These are phyloP conservation scores for Xenopus petersii DNA, from an alignment of 2,797 vertebrate species.

Conservation along the genomic window DNA sequence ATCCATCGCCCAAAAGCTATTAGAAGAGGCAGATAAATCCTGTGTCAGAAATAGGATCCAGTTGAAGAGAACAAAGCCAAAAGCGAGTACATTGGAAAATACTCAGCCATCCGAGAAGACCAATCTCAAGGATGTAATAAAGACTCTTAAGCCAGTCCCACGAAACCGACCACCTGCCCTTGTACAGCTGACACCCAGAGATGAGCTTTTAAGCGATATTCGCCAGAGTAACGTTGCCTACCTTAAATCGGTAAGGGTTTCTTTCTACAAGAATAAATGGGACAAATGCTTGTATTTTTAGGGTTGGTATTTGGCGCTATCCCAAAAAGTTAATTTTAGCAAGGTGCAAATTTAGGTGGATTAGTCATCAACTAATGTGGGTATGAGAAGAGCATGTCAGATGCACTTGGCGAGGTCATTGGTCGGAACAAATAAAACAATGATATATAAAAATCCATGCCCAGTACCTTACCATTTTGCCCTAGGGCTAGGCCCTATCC, in stretches of 20 bases:
- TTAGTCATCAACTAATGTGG: too few species aligned
- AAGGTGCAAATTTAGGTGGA: rapidly evolving
- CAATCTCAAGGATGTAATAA: constrained; percentile 87
- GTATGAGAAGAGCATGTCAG: too few species aligned
- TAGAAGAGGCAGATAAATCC: constrained; percentile 57
- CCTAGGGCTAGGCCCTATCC: too few species aligned
- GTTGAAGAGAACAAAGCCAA: constrained; percentile 67
- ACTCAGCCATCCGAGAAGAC: constrained; percentile 70
- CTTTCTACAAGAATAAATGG: too few species aligned
- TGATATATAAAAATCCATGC: too few species aligned
- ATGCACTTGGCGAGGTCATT: too few species aligned
- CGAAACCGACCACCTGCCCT: constrained; percentile 80
- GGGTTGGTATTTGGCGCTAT: too few species aligned
- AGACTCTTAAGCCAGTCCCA: constrained; percentile 87
- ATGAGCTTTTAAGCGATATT: constrained; percentile 85
- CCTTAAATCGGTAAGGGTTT: constrained; percentile 85
- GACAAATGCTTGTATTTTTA: too few species aligned
- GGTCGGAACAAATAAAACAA: too few species aligned
- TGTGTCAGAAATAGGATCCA: constrained; percentile 73
- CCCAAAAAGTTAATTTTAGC: background rate
- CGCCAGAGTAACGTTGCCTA: constrained; percentile 91
- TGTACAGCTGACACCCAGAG: constrained; percentile 84
- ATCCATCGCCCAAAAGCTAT: constrained; percentile 47
- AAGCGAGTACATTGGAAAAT: constrained; percentile 55
- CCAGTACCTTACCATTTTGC: too few species aligned